A percentile compares a stretch with the other conserved stretches of the same genome.
These are phyloP conservation scores for Sicus ferrugineus DNA, from an alignment of 2,888 invertebrate genomes.

Conservation along the genomic window DNA sequence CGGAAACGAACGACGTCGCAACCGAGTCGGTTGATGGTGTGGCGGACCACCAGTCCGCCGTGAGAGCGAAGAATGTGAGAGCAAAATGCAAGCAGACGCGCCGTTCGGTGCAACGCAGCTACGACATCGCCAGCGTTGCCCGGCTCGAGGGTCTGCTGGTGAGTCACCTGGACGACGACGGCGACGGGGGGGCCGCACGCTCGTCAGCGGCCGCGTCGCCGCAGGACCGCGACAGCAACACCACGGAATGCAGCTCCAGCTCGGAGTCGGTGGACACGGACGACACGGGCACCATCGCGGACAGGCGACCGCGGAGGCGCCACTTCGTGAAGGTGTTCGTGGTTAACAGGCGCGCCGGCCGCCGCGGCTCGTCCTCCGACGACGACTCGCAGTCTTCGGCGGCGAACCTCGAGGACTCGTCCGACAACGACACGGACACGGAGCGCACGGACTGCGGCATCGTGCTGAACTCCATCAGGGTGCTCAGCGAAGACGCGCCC, in stretches of 20 bases:
- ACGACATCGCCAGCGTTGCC: constrained; percentile 53
- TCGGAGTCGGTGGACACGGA: constrained; percentile 65
- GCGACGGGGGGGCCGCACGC: not conserved
- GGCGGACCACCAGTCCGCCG: too few species aligned
- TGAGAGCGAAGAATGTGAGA: too few species aligned
- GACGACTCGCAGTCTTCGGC: constrained; percentile 69
- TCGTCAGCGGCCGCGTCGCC: constrained; percentile 38
- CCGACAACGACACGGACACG: constrained; percentile 71
- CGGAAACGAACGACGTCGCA: constrained; percentile 42
- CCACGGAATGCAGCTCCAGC: constrained; percentile 56
- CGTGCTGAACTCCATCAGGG: constrained; percentile 59
- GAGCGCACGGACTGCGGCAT: constrained; percentile 66
- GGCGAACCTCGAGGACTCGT: constrained; percentile 68
- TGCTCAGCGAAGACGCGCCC: constrained; percentile 44
- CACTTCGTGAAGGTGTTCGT: constrained; percentile 74
- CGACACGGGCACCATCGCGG: constrained; percentile 69
- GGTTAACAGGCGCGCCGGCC: constrained; percentile 67
- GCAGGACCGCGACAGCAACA: constrained; percentile 56
- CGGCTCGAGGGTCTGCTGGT: constrained; percentile 42
- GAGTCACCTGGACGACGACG: constrained; percentile 12
- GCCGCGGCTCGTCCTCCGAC: constrained; percentile 69
- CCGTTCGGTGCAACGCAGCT: constrained; percentile 55
- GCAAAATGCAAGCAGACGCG: constrained; percentile 39
- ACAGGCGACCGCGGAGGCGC: constrained; percentile 66
- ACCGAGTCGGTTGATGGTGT: constrained; percentile 22